Conservation (phyloP, 2,888 invertebrate species). For the Anticlea derivata region DNA sequence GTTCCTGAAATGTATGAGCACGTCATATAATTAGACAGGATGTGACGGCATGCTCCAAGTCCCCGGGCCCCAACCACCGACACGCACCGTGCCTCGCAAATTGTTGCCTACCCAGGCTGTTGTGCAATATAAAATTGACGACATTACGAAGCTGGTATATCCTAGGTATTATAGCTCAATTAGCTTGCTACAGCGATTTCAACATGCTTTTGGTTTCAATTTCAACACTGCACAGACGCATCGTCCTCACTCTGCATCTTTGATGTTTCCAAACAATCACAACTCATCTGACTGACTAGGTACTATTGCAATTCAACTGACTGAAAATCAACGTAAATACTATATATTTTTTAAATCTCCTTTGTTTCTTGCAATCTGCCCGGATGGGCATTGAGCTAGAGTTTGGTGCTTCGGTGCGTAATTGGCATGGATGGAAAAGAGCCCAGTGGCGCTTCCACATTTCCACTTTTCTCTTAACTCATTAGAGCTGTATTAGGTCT, state of each 20-base stretch:
- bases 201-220: background rate
- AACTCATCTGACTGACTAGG: no score
- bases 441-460: no score
- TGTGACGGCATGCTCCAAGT: slow-evolving; percentile 16
- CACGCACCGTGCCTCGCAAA: slow-evolving; percentile 74
- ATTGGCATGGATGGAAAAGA: no score
- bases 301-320: no score
- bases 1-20: slow-evolving; percentile 5
- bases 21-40: slow-evolving; percentile 21
- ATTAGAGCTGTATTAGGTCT: no score
- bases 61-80: slow-evolving; percentile 50
- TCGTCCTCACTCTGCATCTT: background rate
- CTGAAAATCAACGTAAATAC: no score
- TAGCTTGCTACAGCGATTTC: slow-evolving; percentile 5
- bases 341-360: no score
- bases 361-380: no score
- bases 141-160: slow-evolving; percentile 42
- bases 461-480: no score
- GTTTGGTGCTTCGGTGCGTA: no score
- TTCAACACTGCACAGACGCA: background rate
- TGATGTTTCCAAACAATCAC: no score
- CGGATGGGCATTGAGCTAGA: no score
- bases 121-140: slow-evolving; percentile 72
- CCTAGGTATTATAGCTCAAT: slow-evolving; percentile 20
- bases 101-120: slow-evolving; percentile 58